phyloP scores from a whole-genome alignment of 2,113 vertebrate species.

The Oncorhynchus gorbuscha region DNA sequence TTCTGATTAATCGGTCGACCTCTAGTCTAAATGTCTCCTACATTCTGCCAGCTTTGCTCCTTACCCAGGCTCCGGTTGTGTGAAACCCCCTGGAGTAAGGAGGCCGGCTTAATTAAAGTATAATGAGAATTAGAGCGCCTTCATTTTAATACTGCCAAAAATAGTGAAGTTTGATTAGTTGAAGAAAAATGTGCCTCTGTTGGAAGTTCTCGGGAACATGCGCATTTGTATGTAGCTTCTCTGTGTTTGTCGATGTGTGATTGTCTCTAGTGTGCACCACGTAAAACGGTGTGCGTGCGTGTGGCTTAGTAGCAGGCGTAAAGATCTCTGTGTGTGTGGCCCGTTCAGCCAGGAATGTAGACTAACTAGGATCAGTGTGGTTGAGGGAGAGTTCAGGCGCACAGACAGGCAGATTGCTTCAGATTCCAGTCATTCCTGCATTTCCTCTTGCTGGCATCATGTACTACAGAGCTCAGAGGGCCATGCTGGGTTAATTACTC shows the following conservation, averaged over 20 bases:
- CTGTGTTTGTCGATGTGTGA: background rate
- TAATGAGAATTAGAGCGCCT: constrained; percentile 15
- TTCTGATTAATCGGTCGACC: no score
- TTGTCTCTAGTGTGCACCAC: background rate
- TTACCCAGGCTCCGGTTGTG: constrained; percentile 26
- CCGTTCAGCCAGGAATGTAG: constrained; percentile 40
- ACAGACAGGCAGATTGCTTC: background rate
- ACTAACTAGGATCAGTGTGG: background rate
- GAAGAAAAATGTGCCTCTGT: constrained; percentile 11
- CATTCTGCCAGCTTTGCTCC: constrained; percentile 19
- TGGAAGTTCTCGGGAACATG: background rate
- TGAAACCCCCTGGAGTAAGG: constrained; percentile 29
- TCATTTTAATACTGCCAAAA: constrained; percentile 29
- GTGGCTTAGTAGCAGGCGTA: background rate
- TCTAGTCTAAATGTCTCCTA: background rate
- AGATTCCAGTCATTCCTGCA: constrained; percentile 71
- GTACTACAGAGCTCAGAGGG: constrained; percentile 12
- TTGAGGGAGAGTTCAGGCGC: background rate
- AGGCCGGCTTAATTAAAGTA: constrained; percentile 51
- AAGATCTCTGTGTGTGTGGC: constrained; percentile 23
- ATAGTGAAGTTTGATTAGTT: constrained; percentile 28
- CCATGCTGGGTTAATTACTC: constrained; percentile 3
- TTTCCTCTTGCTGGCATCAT: constrained; percentile 58
- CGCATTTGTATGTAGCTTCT: background rate
- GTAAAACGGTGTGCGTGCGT: background rate